phyloP scores from a whole-genome alignment of 1,140 invertebrate genomes.

The Probaryconus sp. region DNA sequence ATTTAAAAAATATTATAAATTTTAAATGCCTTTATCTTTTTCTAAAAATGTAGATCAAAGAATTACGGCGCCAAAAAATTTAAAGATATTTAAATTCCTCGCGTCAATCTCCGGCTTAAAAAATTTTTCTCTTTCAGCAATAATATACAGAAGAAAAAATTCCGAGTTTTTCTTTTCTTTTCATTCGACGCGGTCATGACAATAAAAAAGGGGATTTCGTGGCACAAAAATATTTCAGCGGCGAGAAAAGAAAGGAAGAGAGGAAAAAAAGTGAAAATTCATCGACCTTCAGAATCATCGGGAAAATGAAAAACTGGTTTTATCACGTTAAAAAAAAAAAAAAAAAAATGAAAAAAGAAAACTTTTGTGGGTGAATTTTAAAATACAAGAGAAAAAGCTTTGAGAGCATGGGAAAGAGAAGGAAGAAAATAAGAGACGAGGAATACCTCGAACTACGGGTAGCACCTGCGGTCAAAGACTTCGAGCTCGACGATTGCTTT shows the following conservation, averaged over 20 bases:
- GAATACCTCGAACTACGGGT: slow-evolving; percentile 58
- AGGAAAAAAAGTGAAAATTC: slow-evolving; percentile 38
- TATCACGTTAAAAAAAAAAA: slow-evolving; percentile 29
- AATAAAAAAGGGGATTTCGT: slow-evolving; percentile 25
- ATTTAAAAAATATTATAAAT: no score
- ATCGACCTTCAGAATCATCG: slow-evolving; percentile 27
- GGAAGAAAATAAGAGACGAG: slow-evolving; percentile 54
- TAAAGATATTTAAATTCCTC: no score
- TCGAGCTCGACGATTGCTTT: slow-evolving; percentile 75
- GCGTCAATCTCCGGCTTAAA: no score
- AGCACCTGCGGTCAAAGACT: slow-evolving; percentile 77
- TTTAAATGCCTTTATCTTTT: not conserved
- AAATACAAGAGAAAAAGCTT: slow-evolving; percentile 25
- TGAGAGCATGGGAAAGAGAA: slow-evolving; percentile 38
- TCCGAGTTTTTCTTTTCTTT: no score
- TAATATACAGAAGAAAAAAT: no score
- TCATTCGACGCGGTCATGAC: no score
- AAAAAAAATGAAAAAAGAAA: no score
- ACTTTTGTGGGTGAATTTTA: slow-evolving; percentile 21
- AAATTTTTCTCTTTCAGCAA: not conserved
- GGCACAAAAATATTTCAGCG: slow-evolving; percentile 11
- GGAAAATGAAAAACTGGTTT: slow-evolving; percentile 31
- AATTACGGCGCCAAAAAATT: no score
- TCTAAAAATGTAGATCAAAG: not conserved
- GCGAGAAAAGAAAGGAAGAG: slow-evolving; percentile 8